A percentile compares a stretch with the other conserved stretches of the same genome.
phyloP scores from a whole-genome alignment of 1,140 invertebrate species.

The Cylas formicarius region DNA sequence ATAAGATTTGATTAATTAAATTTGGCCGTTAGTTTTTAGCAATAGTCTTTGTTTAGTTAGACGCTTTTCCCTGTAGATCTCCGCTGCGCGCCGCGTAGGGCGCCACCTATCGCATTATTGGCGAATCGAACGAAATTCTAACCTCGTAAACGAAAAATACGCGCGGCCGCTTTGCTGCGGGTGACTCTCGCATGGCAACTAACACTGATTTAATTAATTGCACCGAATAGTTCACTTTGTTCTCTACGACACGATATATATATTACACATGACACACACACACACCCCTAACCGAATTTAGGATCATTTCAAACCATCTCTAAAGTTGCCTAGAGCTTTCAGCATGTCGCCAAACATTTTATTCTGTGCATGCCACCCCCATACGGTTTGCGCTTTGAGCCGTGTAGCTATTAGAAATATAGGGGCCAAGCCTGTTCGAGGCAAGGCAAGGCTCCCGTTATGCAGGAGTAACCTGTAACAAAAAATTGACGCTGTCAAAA shows the following conservation, averaged over 20 bases:
- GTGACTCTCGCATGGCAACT: slow-evolving; percentile 35
- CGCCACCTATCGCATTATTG: slow-evolving; percentile 17
- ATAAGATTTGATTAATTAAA: slow-evolving; percentile 41
- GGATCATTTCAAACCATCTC: slow-evolving; percentile 44
- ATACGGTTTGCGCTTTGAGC: too few relatives aligned
- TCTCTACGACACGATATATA: too few relatives aligned
- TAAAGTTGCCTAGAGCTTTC: slow-evolving; percentile 45
- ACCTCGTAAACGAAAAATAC: too few relatives aligned
- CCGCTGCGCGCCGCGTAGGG: slow-evolving; percentile 22
- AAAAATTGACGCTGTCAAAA: too few relatives aligned
- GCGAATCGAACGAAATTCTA: too few relatives aligned
- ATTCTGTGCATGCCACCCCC: slow-evolving; percentile 18
- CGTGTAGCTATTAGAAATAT: too few relatives aligned
- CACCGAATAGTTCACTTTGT: slow-evolving; percentile 22
- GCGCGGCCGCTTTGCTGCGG: slow-evolving; percentile 19
- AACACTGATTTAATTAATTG: slow-evolving; percentile 29
- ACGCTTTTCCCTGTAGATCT: slow-evolving; percentile 51
- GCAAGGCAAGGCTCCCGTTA: too few relatives aligned
- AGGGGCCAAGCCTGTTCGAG: too few relatives aligned
- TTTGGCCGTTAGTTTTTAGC: slow-evolving; percentile 45
- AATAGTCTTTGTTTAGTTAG: slow-evolving; percentile 45
- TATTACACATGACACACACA: slow-evolving; percentile 23
- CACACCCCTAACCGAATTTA: slow-evolving; percentile 29
- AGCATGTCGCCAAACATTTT: slow-evolving; percentile 24
- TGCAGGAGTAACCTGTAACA: slow-evolving; percentile 6